A percentile compares a stretch with the other conserved stretches of the same genome.
Conservation (phyloP, 92 coral and sea anemone genomes). For the Palythoa grandis region DNA sequence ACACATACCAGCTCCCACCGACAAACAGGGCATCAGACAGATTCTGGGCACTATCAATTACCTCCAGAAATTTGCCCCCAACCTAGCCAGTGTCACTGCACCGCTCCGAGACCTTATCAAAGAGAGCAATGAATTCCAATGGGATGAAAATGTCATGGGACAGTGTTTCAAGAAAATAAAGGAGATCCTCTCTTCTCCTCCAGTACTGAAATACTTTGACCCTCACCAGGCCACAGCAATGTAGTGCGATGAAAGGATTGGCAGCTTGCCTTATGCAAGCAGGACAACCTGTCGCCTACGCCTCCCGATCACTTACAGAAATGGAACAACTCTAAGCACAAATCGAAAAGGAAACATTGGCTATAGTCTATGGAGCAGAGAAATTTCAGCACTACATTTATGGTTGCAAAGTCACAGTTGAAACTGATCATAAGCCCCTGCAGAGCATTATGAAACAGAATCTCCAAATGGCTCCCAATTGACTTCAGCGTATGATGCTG, state of each 20-base stretch:
- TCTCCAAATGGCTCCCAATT: slow-evolving; percentile 53
- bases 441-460: slow-evolving; percentile 56
- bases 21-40: slow-evolving; percentile 1
- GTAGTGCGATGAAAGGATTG: slow-evolving; percentile 25
- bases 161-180: neutral
- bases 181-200: slow-evolving; percentile 1
- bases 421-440: slow-evolving; percentile 64
- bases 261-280: slow-evolving; percentile 26
- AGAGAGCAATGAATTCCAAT: slow-evolving; percentile 22
- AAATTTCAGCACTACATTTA: slow-evolving; percentile 59
- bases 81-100: slow-evolving; percentile 4
- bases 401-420: slow-evolving; percentile 58
- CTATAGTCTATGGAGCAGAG: slow-evolving; percentile 52
- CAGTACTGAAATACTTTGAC: slow-evolving; percentile 40
- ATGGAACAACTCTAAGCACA: slow-evolving; percentile 30
- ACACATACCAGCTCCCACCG: neutral
- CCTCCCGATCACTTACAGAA: slow-evolving; percentile 34
- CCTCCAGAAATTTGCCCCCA: neutral
- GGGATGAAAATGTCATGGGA: slow-evolving; percentile 13
- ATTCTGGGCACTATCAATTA: slow-evolving; percentile 14
- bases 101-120: slow-evolving; percentile 23
- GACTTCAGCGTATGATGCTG: slow-evolving; percentile 58
- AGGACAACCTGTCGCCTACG: slow-evolving; percentile 44
- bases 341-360: slow-evolving; percentile 48
- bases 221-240: neutral